Base-by-base conservation (phyloP, 2,888 invertebrate species). In the Gryllus longicercus region DNA sequence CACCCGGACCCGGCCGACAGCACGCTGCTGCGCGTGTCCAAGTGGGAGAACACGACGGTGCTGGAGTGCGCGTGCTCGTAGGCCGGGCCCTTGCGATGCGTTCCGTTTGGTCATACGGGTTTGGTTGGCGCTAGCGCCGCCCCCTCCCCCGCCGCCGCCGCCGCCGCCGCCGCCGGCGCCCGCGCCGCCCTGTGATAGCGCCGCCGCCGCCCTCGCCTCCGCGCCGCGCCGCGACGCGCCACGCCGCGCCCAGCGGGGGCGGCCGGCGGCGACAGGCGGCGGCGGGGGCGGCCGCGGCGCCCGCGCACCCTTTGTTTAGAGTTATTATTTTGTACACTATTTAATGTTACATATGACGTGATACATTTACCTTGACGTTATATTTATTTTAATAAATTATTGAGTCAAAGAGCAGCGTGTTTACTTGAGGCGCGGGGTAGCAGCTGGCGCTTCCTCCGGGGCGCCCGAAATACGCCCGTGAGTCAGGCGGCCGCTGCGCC, bases 61-160 rank as follows among this genome's bases (percentile, higher is more conserved):
- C 86, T 91, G 80, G 92, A 93, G 86, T 93, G 93, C 86, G 93
- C 92, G 81, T 93, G 93, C 86, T 91, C 92, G 84, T 93, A 89
- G 79, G 75, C 63, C 16, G 12, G 63, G 3, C 12, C 16, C 4
- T 63, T 63, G 63, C 63, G 63, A 63, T 63, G 63, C 63, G 63
- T 63, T 63, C 63, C 63, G 63, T 63, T 63, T 63, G 16, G 63
- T 63, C 63, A 63, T 63, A 63, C 63, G 63, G 63, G 63, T 63
- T 63, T 63, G 63, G 14, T 63, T 63, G 63, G 63, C 63, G 63
- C 5, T 14, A 8, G 63, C 63, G 63, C 63, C 63, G 63, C 63
- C 63, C 63, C 63, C 63, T 8, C n/a, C n/a, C n/a, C 63, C 63
- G 16, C 63, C 63, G 5, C 63, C 16, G 16, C 63, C 63, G n/a